phyloP scores from a whole-genome alignment of 2,113 vertebrate species.

The Nibea albiflora region DNA sequence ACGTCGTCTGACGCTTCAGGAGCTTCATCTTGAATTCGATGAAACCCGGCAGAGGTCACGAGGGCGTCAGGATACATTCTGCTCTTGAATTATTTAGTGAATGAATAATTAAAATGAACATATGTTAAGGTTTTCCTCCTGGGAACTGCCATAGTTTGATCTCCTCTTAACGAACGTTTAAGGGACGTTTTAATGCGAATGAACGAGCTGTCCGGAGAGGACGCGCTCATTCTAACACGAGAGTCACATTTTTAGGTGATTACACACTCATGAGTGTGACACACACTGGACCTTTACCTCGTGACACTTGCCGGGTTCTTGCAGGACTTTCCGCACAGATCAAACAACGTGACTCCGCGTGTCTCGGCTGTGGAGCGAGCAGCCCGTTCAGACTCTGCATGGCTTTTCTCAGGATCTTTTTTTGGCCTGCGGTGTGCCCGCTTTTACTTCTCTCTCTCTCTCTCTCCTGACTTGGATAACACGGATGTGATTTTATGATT shows the following conservation, averaged over 20 bases:
- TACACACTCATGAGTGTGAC: no score
- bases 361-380: slow-evolving; percentile 34
- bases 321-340: not conserved
- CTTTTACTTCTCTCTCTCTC: slow-evolving; percentile 12
- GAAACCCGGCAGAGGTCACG: not conserved
- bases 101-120: not conserved
- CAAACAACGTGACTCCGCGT: not conserved
- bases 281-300: no score
- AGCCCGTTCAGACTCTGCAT: slow-evolving; percentile 66
- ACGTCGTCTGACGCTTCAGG: not conserved
- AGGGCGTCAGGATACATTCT: no score
- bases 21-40: not conserved
- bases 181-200: not conserved
- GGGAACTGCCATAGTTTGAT: not conserved
- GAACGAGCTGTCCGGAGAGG: not conserved
- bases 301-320: not conserved
- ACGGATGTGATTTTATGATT: not conserved
- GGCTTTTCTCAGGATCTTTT: slow-evolving; percentile 66
- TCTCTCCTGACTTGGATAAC: slow-evolving; percentile 24
- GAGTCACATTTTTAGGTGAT: no score
- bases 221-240: no score
- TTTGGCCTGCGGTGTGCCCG: slow-evolving; percentile 65
- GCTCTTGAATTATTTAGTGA: not conserved
- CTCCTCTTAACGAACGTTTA: not conserved
- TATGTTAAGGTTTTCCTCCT: not conserved